These are phyloP conservation scores for Oncorhynchus mykiss DNA, from an alignment of 2,113 vertebrate genomes.

Conservation along the genomic window DNA sequence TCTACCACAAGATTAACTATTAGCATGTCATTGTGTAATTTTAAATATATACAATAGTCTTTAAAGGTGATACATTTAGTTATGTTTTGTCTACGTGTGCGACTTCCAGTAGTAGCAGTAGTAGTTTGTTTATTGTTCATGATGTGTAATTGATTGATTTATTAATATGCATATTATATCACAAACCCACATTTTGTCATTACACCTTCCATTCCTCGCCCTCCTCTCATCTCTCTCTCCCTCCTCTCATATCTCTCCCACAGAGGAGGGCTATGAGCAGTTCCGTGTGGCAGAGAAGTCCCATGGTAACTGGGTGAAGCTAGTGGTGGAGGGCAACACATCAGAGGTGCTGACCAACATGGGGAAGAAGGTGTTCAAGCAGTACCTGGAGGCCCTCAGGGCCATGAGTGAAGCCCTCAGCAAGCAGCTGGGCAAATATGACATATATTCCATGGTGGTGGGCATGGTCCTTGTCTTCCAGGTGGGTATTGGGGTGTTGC, in stretches of 20 bases:
- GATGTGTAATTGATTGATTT: background rate
- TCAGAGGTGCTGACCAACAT: slow-evolving; percentile 86
- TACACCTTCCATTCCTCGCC: no score
- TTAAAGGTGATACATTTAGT: no score
- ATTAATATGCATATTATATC: no score
- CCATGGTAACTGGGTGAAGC: slow-evolving; percentile 90
- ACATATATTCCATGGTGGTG: slow-evolving; percentile 90
- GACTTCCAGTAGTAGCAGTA: no score
- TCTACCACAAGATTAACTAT: no score
- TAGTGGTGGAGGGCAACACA: slow-evolving; percentile 85
- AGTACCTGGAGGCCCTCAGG: slow-evolving; percentile 87
- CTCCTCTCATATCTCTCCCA: no score
- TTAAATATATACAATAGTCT: no score
- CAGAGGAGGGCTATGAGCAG: slow-evolving; percentile 89
- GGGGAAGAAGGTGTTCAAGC: slow-evolving; percentile 87
- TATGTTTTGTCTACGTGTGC: no score
- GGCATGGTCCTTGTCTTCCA: slow-evolving; percentile 84
- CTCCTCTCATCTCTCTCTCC: no score
- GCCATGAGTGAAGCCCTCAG: slow-evolving; percentile 85
- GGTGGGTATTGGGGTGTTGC: slow-evolving; percentile 54
- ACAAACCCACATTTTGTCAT: no score
- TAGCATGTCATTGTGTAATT: no score
- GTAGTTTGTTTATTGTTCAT: no score
- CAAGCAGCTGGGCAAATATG: slow-evolving; percentile 89
- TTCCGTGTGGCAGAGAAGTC: slow-evolving; percentile 87